Percentiles rank a stretch among this genome's conserved stretches.
These are phyloP conservation scores for Zonitis immaculata DNA, from an alignment of 2,888 invertebrate species.

Conservation along the genomic window DNA sequence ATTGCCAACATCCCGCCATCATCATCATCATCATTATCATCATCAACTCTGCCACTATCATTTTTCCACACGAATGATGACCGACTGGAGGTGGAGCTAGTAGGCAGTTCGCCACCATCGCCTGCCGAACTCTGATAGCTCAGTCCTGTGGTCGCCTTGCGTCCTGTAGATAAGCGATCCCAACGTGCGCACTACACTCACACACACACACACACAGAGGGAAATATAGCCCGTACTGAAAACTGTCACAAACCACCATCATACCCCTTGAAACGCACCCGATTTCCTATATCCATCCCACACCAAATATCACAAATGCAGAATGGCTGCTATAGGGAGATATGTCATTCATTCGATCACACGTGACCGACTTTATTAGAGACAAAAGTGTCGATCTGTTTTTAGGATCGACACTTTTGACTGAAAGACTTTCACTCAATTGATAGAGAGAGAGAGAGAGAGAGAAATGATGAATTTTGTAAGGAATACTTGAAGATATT, in stretches of 20 bases:
- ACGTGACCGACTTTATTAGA: slow-evolving; percentile 48
- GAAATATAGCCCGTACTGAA: slow-evolving; percentile 32
- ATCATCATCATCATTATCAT: not conserved
- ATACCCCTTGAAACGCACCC: not conserved
- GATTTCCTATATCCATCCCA: not conserved
- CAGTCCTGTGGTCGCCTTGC: slow-evolving; percentile 45
- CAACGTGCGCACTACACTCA: slow-evolving; percentile 38
- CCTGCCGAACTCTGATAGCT: slow-evolving; percentile 46
- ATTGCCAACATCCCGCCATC: slow-evolving; percentile 3
- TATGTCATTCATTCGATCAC: slow-evolving; percentile 49
- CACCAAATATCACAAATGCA: slow-evolving; percentile 28
- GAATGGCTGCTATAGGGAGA: slow-evolving; percentile 44
- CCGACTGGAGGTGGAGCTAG: slow-evolving; percentile 42
- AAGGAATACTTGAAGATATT: slow-evolving; percentile 6
- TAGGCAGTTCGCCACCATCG: slow-evolving; percentile 28
- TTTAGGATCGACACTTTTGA: not conserved
- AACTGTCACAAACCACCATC: slow-evolving; percentile 16
- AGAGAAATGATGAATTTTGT: not conserved
- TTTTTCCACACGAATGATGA: slow-evolving; percentile 57
- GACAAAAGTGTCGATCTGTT: slow-evolving; percentile 38
- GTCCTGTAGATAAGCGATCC: slow-evolving; percentile 42
- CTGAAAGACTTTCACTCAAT: slow-evolving; percentile 20
- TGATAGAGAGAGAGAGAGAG: no score
- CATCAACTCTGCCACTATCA: slow-evolving; percentile 47
- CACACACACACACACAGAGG: no score